A percentile compares a stretch with the other conserved stretches of the same genome.
These are phyloP conservation scores for Cantharis nigra DNA, from an alignment of 2,888 invertebrate species.

Conservation along the genomic window DNA sequence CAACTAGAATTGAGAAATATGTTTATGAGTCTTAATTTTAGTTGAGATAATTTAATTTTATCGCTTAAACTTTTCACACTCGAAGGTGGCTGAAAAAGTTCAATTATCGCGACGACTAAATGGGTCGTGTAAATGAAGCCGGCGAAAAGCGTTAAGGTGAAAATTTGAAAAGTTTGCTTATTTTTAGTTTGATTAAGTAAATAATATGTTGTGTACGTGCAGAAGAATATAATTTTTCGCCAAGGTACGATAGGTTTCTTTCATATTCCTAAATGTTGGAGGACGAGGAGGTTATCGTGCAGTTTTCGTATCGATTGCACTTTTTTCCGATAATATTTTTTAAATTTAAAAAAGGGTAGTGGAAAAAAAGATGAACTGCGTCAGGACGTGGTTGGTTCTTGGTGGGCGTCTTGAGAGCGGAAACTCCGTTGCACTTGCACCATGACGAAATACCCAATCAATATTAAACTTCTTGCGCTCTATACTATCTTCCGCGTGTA, in stretches of 20 bases:
- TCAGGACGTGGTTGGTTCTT: slow-evolving; percentile 1
- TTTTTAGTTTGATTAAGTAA: neutral
- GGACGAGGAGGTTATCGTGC: neutral
- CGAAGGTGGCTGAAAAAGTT: neutral
- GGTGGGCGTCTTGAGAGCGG: slow-evolving; percentile 28
- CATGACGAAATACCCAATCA: slow-evolving; percentile 56
- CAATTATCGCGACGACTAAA: neutral
- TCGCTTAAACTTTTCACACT: neutral
- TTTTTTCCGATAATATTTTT: neutral
- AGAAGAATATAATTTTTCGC: neutral
- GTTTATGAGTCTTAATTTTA: neutral
- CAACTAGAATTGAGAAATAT: neutral
- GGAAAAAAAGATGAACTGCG: neutral
- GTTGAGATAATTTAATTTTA: neutral
- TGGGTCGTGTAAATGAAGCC: neutral
- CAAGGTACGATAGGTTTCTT: neutral
- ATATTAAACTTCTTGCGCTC: slow-evolving; percentile 55
- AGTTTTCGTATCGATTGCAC: neutral
- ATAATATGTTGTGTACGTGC: neutral
- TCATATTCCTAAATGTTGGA: neutral
- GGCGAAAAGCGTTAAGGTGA: neutral
- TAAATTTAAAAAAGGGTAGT: neutral
- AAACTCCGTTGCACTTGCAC: slow-evolving; percentile 35
- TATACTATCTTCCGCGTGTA: slow-evolving; percentile 57
- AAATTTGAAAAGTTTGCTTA: neutral